Evolutionary conservation across 2,113 vertebrate genomes (phyloP).

Genomic region (Chionis minor): DNA sequence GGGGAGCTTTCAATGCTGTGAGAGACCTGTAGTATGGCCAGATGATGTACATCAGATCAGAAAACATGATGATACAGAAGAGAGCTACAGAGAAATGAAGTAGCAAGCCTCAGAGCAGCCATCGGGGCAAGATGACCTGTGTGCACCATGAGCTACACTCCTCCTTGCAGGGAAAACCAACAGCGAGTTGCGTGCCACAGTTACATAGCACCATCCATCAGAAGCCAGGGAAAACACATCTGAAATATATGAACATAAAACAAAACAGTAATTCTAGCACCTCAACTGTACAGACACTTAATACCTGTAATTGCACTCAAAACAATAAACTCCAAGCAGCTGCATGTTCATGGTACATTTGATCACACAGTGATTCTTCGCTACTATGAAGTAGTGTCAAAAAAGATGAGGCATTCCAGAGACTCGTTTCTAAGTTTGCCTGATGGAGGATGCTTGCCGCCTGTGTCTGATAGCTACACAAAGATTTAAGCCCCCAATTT

Average conservation of each 20-base stretch:
- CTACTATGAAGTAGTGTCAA: neutral
- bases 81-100: neutral
- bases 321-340: neutral
- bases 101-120: neutral
- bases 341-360: fast-evolving
- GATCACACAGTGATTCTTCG: neutral
- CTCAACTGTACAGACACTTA: neutral
- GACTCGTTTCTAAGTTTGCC: neutral
- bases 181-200: neutral
- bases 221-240: neutral
- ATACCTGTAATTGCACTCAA: neutral
- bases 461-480: neutral
- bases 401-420: neutral
- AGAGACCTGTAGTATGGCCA: neutral
- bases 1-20: neutral
- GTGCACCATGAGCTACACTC: neutral
- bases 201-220: neutral
- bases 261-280: neutral
- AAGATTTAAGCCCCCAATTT: neutral
- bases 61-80: neutral
- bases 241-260: neutral
- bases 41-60: neutral
- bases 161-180: neutral
- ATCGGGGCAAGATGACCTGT: neutral
- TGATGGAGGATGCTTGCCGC: neutral